phyloP scores from a whole-genome alignment of 1,140 invertebrate species.

The Penaeus vannamei region DNA sequence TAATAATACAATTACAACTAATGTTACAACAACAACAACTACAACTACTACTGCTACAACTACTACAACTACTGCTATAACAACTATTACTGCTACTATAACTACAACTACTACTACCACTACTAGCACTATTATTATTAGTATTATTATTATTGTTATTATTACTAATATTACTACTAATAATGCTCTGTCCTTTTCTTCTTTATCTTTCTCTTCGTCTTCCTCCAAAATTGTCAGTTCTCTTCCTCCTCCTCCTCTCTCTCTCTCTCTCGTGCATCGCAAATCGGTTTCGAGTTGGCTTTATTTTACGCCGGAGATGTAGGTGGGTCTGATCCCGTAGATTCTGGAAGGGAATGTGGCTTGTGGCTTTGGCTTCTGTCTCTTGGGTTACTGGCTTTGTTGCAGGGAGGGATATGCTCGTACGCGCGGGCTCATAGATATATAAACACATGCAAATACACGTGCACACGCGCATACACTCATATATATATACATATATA shows the following conservation, averaged over 20 bases:
- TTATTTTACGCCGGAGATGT: no score
- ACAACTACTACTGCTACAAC: no score
- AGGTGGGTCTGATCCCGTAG: no score
- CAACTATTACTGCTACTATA: slow-evolving; percentile 13
- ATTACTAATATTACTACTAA: background rate
- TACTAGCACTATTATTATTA: no score
- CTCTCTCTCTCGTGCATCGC: background rate
- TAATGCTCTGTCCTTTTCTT: background rate
- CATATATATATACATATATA: background rate
- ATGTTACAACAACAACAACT: no score
- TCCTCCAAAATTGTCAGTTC: background rate
- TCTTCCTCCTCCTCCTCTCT: background rate
- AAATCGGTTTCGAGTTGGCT: no score
- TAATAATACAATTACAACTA: no score
- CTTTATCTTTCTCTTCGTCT: background rate
- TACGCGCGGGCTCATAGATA: no score
- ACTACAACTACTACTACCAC: background rate
- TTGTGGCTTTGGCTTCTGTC: background rate
- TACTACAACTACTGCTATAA: background rate
- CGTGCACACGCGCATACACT: background rate
- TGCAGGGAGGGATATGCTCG: background rate
- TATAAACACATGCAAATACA: background rate
- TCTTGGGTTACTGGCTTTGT: slow-evolving; percentile 7
- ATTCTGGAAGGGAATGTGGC: no score
- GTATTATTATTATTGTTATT: no score